A percentile compares a stretch with the other conserved stretches of the same genome.
Evolutionary conservation across 2,113 vertebrate species (phyloP).

Genomic region (Galemys pyrenaicus): DNA sequence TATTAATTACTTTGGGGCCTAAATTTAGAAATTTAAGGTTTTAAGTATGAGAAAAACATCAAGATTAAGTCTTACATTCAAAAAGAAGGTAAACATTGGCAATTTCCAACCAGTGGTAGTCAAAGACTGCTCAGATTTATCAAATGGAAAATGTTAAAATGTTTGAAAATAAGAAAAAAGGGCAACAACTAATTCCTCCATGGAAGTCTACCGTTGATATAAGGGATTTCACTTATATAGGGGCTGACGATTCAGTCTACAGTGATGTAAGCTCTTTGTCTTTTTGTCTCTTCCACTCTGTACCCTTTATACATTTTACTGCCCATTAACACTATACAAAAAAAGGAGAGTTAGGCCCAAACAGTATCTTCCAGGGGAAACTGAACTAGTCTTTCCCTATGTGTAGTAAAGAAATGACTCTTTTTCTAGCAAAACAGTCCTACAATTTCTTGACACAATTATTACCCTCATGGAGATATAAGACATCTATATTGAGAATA

Average conservation of each 20-base stretch:
- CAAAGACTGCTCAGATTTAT: not conserved
- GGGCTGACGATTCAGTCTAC: not conserved
- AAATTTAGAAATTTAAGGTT: not conserved
- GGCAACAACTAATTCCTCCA: not conserved
- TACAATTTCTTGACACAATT: not conserved
- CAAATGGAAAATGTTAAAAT: not conserved
- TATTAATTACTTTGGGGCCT: not conserved
- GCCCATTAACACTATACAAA: not conserved
- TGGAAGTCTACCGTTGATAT: not conserved
- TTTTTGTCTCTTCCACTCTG: not conserved
- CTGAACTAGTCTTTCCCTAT: slow-evolving; percentile 1
- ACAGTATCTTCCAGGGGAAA: not conserved
- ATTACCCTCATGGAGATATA: not conserved
- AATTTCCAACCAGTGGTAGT: not conserved
- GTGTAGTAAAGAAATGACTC: not conserved
- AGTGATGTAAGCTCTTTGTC: not conserved
- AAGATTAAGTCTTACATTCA: not conserved
- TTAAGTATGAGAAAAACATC: not conserved
- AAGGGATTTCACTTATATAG: not conserved
- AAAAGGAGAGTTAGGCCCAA: slow-evolving; percentile 1
- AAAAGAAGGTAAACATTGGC: not conserved
- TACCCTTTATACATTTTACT: not conserved
- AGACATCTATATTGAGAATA: not conserved
- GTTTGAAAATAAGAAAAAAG: not conserved
- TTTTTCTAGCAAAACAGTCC: not conserved